Evolutionary conservation across 2,888 invertebrate species (phyloP).

Genomic region (Microplitis deprimator): DNA sequence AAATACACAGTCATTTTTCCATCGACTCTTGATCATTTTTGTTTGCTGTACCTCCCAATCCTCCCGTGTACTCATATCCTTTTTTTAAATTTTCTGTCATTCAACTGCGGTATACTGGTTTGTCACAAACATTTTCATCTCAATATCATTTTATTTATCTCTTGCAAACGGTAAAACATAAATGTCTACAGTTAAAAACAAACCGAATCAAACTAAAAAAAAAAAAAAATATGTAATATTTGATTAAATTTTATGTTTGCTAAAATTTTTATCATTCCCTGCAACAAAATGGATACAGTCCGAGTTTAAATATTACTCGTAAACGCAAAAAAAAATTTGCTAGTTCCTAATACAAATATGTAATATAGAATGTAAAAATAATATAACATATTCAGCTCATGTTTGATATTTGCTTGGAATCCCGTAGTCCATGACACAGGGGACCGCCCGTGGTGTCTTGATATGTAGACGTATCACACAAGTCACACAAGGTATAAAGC

Average conservation of each 20-base stretch:
- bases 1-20: constrained; percentile 22
- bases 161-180: not conserved
- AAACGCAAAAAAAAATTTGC: too few species aligned
- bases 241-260: not conserved
- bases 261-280: not conserved
- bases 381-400: too few species aligned
- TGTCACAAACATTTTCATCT: constrained; percentile 25
- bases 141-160: not conserved
- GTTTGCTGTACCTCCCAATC: constrained; percentile 11
- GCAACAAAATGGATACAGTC: too few species aligned
- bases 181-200: not conserved
- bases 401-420: too few species aligned
- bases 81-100: not conserved
- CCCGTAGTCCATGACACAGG: constrained; percentile 29
- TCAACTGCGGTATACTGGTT: not conserved
- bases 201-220: not conserved
- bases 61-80: not conserved
- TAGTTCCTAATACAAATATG: too few species aligned
- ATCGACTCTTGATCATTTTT: constrained; percentile 26
- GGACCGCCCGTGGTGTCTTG: constrained; percentile 37
- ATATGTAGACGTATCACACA: constrained; percentile 5
- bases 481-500: constrained; percentile 1
- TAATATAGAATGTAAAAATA: too few species aligned
- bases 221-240: not conserved
- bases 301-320: too few species aligned